Evolutionary conservation across 2,888 invertebrate species (phyloP), one percentile per base, ranked within the genome.

Genomic region (Minunthozetes semirufus): DNA sequence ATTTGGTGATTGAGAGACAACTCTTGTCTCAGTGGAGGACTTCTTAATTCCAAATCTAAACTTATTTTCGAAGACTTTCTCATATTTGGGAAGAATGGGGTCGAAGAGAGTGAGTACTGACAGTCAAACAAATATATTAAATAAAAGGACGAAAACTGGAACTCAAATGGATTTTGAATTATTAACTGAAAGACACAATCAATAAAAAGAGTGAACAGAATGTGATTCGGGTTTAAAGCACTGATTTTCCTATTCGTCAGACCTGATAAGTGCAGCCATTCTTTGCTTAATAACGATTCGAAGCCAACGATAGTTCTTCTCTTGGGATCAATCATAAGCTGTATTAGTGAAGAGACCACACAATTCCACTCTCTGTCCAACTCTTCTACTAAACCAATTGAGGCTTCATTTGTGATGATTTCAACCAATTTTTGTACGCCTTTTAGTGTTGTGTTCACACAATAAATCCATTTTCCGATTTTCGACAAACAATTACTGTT

Each of bases 161-260:
- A 95, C 79, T 90, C 88, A 0, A 89, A 87, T 0, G 94, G 94
- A 84, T 89, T 93, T 85, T 96, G 94, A 80, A 89, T 88, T 79
- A 89, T 84, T 73, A 97, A 85, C 85, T 97, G 97, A 92, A 94
- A 94, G 74, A 90, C 89, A 83, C 93, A 92, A 84, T 97, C 97
- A 79, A 98, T 87, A 84, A 93, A 96, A 72, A 97, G 85, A 70
- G 95, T 87, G 83, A 96, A 91, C 71, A 76, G 50, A 61, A 74
- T 61, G n/a, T 53, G 46, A 75, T 76, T 56, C 9, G 73, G 75
- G 19, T 38, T 46, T 29, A 38, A 13, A 11, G 29, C 22, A 27
- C 46, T 33, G 4, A 25, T 56, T n/a, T 56, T 53, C n/a, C 63
- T 19, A 46, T 25, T 59, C 15, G 46, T n/a, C 15, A 38, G 72